Conservation (phyloP, 2,888 invertebrate genomes). For the Diploptera punctata region DNA sequence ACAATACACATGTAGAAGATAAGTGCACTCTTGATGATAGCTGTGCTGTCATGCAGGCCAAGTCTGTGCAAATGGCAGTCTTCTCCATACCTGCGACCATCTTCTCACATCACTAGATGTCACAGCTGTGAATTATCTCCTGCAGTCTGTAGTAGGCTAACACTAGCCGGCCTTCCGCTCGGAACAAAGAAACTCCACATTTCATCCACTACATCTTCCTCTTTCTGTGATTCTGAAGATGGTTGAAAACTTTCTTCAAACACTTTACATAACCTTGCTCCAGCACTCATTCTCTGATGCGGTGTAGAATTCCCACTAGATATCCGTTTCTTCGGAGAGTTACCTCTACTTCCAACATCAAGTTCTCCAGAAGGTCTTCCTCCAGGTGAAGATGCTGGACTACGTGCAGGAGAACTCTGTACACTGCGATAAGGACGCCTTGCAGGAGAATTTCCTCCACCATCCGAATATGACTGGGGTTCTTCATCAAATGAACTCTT, state of each 20-base stretch:
- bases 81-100: neutral
- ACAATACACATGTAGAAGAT: neutral
- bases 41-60: constrained; percentile 8
- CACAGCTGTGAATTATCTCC: constrained; percentile 25
- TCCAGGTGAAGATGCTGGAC: constrained; percentile 37
- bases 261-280: constrained; percentile 54
- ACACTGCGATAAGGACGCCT: neutral
- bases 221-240: constrained; percentile 47
- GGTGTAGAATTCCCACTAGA: neutral
- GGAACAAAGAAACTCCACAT: constrained; percentile 38
- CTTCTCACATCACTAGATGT: constrained; percentile 5
- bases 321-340: constrained; percentile 33
- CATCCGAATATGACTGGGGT: constrained; percentile 4
- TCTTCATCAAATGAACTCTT: constrained; percentile 36
- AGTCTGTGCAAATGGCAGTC: constrained; percentile 2
- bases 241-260: constrained; percentile 51
- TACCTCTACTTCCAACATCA: constrained; percentile 16
- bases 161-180: constrained; percentile 40
- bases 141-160: constrained; percentile 38
- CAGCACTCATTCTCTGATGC: constrained; percentile 51
- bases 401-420: constrained; percentile 21
- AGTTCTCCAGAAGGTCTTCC: constrained; percentile 37
- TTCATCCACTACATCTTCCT: constrained; percentile 21
- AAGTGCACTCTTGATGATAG: neutral
- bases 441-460: neutral